Percentiles rank a stretch among this genome's conserved stretches.
Evolutionary conservation across 2,113 vertebrate species (phyloP).

Genomic region (Caranx ignobilis): DNA sequence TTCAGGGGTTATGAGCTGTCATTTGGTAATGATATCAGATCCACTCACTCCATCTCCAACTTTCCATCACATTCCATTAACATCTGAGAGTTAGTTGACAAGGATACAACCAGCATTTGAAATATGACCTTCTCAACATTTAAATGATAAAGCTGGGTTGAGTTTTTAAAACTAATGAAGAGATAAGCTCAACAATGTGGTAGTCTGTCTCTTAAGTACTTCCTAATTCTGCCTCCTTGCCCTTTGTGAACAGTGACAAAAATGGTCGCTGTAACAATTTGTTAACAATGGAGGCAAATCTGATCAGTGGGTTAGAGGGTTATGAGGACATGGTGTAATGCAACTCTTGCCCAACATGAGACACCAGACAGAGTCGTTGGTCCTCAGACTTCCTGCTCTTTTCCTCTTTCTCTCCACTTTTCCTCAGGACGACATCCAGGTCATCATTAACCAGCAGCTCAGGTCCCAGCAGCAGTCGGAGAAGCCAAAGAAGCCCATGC

Average conservation of each 20-base stretch:
- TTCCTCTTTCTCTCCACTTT: slow-evolving; percentile 8
- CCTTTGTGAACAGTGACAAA: too few relatives aligned
- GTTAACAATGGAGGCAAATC: not conserved
- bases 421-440: slow-evolving; percentile 88
- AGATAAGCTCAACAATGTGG: too few relatives aligned
- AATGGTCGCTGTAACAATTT: not conserved
- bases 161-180: too few relatives aligned
- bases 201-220: not conserved
- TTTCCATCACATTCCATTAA: too few relatives aligned
- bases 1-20: too few relatives aligned
- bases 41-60: too few relatives aligned
- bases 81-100: too few relatives aligned
- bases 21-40: too few relatives aligned
- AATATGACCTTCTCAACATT: too few relatives aligned
- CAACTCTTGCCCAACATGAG: not conserved
- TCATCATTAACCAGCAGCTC: slow-evolving; percentile 86
- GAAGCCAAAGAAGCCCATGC: slow-evolving; percentile 56
- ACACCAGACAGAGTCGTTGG: not conserved
- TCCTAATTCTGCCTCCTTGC: too few relatives aligned
- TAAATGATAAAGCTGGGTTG: too few relatives aligned
- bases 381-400: slow-evolving; percentile 15
- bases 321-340: not conserved
- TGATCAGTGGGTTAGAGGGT: not conserved
- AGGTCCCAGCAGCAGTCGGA: slow-evolving; percentile 84
- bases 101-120: too few relatives aligned